Evolutionary conservation across 2,797 vertebrate genomes (phyloP).

Genomic region (Lophotriccus pileatus): DNA sequence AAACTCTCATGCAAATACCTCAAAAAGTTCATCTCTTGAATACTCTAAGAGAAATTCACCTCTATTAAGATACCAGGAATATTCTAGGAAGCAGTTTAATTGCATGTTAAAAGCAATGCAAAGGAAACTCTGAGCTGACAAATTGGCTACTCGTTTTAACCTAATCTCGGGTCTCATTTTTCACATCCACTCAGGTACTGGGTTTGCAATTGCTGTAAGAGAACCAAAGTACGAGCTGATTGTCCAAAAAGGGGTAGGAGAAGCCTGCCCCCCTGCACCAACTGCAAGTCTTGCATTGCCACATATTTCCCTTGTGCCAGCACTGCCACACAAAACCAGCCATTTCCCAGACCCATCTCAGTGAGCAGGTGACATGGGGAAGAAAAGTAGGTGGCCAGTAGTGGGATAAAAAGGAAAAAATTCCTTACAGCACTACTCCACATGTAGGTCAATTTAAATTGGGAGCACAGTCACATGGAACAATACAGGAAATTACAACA

Average conservation of each 20-base stretch:
- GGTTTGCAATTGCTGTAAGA: neutral
- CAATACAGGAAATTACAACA: neutral
- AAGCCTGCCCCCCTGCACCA: neutral
- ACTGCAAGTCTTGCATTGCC: neutral
- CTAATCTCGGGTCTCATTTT: neutral
- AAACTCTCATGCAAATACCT: neutral
- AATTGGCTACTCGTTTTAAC: neutral
- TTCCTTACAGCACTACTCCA: neutral
- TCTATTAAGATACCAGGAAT: neutral
- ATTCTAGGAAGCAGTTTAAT: neutral
- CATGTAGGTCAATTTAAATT: neutral
- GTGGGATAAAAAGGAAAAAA: neutral
- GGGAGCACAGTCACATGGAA: neutral
- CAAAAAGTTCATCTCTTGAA: neutral
- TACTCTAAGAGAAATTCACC: neutral
- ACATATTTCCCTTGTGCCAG: neutral
- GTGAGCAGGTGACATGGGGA: neutral
- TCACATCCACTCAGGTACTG: neutral
- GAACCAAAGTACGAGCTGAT: neutral
- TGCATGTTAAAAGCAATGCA: neutral
- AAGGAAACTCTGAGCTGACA: neutral
- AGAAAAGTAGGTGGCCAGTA: neutral
- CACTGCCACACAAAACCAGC: neutral
- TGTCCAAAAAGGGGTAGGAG: neutral
- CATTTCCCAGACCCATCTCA: neutral